Base-by-base conservation (phyloP, 1,140 invertebrate genomes). In the Cyphomyrmex costatus region DNA sequence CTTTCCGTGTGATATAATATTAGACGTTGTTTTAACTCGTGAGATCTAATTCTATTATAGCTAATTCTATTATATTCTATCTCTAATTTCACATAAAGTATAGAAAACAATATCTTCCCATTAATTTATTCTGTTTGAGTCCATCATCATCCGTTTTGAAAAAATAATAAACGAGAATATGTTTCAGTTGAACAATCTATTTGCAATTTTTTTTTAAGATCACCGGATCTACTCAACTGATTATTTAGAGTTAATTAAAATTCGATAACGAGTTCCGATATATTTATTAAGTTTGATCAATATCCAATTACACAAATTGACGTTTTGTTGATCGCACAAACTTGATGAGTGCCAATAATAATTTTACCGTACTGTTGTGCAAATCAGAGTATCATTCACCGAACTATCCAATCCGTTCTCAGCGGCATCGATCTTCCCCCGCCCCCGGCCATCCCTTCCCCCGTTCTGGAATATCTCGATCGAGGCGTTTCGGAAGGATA, bases 401-500 rank as follows among this genome's bases (percentile, higher is more conserved):
- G 65, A 73, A 66, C 65, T 49, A 46, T 53, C 53, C 21, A 56
- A 56, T 56, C 63, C 49, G 53, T 21, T 42, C 73, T 61, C 66
- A 73, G 89, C 77, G 73, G 86, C 74, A 88, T 90, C 90, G 88
- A 88, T 90, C 84, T 76, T 79, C 73, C 21, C 12, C 30, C 49
- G 16, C 30, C 30, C 10, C 14, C 65, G 46, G 14, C 42, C 42
- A 16, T 30, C 65, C 51, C 46, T 80, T 74, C 36, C 36, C 27
- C 10, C 53, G 53, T 90, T 90, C 86, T 88, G 86, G 49, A 87
- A 77, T 90, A 88, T 90, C 86, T 73, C 89, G 89, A 90, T 90
- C 89, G 83, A 90, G 85, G 74, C 74, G 91, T 88, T 92, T 92
- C 89, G 92, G 91, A 91, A 89, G 85, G 87, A 83, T 83, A 83